These are phyloP conservation scores for Pogoniulus pusillus DNA, from an alignment of 2,797 vertebrate species.

Conservation along the genomic window DNA sequence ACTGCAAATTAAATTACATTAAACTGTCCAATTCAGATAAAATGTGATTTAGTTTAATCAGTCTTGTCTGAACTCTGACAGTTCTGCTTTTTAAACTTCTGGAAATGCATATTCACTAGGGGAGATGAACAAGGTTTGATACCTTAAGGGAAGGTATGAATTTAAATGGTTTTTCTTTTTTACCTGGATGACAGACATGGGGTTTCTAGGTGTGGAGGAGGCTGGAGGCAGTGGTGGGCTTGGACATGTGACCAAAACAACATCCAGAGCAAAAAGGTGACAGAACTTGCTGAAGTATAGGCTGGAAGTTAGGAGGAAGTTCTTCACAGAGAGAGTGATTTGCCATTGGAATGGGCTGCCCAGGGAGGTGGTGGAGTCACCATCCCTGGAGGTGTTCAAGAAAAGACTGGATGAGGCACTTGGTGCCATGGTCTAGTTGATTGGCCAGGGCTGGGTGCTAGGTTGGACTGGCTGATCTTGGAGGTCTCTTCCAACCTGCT, in stretches of 20 bases:
- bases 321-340: no score
- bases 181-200: background rate
- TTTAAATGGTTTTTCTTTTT: background rate
- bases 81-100: slow-evolving; percentile 10
- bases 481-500: no score
- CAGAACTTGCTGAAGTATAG: no score
- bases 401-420: no score
- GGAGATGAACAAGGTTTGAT: background rate
- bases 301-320: no score
- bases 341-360: no score
- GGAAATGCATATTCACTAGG: background rate
- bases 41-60: slow-evolving; percentile 10
- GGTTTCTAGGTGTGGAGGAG: background rate
- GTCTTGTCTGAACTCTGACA: slow-evolving; percentile 13
- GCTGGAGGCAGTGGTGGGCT: background rate
- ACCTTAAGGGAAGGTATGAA: background rate
- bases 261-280: background rate
- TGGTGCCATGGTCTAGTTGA: no score
- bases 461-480: no score
- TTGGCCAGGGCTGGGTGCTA: no score
- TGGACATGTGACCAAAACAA: background rate
- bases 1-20: slow-evolving; percentile 46
- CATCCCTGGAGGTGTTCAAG: no score
- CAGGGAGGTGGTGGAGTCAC: no score
- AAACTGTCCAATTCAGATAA: background rate